Evolutionary conservation across 2,888 invertebrate species (phyloP).

Genomic region (Helobdella robusta): DNA sequence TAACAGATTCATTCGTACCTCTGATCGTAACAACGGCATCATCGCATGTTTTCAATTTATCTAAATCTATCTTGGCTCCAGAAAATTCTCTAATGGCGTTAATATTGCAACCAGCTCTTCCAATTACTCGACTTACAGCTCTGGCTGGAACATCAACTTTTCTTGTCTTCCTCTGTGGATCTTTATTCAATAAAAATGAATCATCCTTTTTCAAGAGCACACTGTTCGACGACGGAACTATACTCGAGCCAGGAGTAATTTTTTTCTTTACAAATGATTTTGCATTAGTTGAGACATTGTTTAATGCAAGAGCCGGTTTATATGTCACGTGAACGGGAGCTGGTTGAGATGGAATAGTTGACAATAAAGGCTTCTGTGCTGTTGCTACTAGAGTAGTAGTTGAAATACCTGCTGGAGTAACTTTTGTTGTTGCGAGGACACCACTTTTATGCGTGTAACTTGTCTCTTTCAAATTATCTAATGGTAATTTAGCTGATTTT

Average conservation of each 20-base stretch:
- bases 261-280: constrained; percentile 17
- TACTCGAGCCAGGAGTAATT: background rate
- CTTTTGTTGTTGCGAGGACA: background rate
- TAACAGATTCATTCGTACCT: constrained; percentile 81
- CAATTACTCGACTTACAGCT: constrained; percentile 92
- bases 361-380: background rate
- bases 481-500: background rate
- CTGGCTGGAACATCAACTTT: constrained; percentile 86
- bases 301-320: background rate
- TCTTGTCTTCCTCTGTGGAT: constrained; percentile 71
- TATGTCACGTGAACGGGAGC: background rate
- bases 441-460: background rate
- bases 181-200: constrained; percentile 75
- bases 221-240: background rate
- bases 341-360: too few species aligned
- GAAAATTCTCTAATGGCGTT: constrained; percentile 93
- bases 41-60: constrained; percentile 63
- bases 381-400: background rate
- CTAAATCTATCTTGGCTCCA: constrained; percentile 94
- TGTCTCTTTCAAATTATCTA: background rate
- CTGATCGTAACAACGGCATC: constrained; percentile 82
- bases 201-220: constrained; percentile 16
- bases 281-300: background rate
- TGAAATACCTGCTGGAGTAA: background rate
- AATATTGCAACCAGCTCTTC: constrained; percentile 91